Evolutionary conservation across 2,113 vertebrate species (phyloP).

Genomic region (Anolis carolinensis): DNA sequence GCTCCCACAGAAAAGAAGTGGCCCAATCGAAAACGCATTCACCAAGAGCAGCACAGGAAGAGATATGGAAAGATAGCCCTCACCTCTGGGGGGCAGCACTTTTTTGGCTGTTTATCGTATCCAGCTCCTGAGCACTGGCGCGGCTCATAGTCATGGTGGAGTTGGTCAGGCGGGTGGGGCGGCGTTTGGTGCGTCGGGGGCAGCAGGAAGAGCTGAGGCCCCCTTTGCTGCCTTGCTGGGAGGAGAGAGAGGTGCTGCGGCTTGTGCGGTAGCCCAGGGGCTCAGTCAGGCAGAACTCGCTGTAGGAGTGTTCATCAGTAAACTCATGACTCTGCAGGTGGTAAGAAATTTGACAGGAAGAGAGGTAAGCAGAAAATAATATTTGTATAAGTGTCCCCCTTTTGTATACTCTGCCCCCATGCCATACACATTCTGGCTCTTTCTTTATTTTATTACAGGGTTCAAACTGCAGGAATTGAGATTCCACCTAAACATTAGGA

Average conservation of each 20-base stretch:
- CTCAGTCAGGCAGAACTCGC: constrained; percentile 84
- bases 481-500: too few relatives aligned
- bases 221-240: constrained; percentile 78
- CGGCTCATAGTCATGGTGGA: constrained; percentile 88
- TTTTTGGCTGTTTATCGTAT: constrained; percentile 79
- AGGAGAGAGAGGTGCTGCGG: constrained; percentile 89
- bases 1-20: neutral
- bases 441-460: too few relatives aligned
- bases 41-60: neutral
- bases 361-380: neutral
- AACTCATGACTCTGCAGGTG: constrained; percentile 86
- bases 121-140: constrained; percentile 89
- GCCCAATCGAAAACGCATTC: neutral
- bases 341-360: neutral
- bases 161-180: constrained; percentile 86
- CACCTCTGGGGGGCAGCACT: constrained; percentile 80
- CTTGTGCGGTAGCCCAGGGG: constrained; percentile 85
- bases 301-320: constrained; percentile 87
- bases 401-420: neutral
- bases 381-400: neutral
- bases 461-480: too few relatives aligned
- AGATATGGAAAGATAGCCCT: neutral
- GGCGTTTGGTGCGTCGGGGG: constrained; percentile 80
- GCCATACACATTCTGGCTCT: too few relatives aligned
- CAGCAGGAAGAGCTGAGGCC: constrained; percentile 78